Base-by-base conservation (phyloP, 2,888 invertebrate genomes). In the Aleiodes testaceus region DNA sequence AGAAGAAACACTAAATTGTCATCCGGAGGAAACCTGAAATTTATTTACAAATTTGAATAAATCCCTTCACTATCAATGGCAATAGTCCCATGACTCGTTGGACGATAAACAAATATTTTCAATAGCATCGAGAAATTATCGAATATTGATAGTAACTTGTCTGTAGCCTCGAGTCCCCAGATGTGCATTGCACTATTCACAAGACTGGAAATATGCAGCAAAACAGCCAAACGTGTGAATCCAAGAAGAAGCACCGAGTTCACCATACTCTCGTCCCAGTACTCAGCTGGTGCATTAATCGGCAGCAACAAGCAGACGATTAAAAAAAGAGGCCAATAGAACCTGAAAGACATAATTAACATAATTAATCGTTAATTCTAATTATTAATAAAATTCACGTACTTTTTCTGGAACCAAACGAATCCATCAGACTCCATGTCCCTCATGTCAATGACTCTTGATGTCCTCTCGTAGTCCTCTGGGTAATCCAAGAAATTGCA, bases 381-480 rank as follows among this genome's bases (percentile, higher is more conserved):
- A 26, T 26, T 26, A 5, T 26, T 26, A 5, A 26, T 26, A 45
- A 47, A 30, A 52, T 47, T 50, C n/a, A n/a, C n/a, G n/a, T 16
- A 30, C 95, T 89, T 92, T 82, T 92, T 92, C 86, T 97, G 97
- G 81, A 95, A 92, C 91, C 93, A 93, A 5, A 96, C 92, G 20
- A 95, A 90, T 18, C 90, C 89, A 86, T 97, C 97, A 0, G 87
- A 87, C 75, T 94, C 92, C 12, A 97, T 87, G 83, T 97, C 97
- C 0, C 91, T 90, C 91, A 96, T 92, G 79, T 97, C 95, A 49
- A 97, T 90, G 9, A 91, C 87, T 22, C 90, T 88, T 69, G 92
- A 91, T 45, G 93, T 88, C 65, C 90, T 88, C 78, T 93, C 91
- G 75, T 92, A 91, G 73, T 93, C 88, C 0, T 91, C 89, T 68